Conservation (phyloP, 2,888 invertebrate species). For the Notodonta ziczac region DNA sequence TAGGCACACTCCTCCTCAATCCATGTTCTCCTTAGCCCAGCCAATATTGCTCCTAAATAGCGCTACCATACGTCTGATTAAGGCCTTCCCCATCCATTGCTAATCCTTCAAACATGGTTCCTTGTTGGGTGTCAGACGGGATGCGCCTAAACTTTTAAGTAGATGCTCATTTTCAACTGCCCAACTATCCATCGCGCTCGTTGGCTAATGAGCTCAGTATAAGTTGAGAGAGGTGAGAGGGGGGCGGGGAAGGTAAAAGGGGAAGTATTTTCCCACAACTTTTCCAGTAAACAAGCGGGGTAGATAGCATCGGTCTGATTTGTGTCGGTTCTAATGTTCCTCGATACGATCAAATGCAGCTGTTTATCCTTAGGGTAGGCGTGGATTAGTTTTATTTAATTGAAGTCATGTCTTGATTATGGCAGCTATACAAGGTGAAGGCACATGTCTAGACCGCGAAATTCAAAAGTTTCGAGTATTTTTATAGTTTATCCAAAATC, state of each 20-base stretch:
- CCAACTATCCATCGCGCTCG: conserved; percentile 34
- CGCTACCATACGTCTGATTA: no score
- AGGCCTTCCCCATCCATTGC: neutral
- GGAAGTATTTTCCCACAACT: neutral
- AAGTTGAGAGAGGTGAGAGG: conserved; percentile 14
- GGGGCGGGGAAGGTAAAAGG: neutral
- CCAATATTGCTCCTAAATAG: no score
- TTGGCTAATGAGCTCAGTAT: conserved; percentile 38
- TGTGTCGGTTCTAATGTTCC: neutral
- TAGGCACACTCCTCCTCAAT: no score
- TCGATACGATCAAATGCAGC: neutral
- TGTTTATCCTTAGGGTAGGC: neutral
- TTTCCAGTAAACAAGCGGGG: conserved; percentile 6
- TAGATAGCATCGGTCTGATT: neutral
- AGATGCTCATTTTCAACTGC: conserved; percentile 51
- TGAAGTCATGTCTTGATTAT: neutral
- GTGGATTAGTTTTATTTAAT: neutral
- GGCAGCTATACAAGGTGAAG: no score
- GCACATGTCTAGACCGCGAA: no score
- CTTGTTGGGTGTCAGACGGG: conserved; percentile 21
- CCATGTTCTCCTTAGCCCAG: no score
- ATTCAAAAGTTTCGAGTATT: no score
- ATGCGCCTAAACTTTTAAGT: conserved; percentile 42
- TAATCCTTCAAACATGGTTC: conserved; percentile 22
- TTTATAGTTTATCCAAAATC: no score